These are phyloP conservation scores for Eleginops maclovinus DNA, from an alignment of 2,113 vertebrate species.

Conservation along the genomic window DNA sequence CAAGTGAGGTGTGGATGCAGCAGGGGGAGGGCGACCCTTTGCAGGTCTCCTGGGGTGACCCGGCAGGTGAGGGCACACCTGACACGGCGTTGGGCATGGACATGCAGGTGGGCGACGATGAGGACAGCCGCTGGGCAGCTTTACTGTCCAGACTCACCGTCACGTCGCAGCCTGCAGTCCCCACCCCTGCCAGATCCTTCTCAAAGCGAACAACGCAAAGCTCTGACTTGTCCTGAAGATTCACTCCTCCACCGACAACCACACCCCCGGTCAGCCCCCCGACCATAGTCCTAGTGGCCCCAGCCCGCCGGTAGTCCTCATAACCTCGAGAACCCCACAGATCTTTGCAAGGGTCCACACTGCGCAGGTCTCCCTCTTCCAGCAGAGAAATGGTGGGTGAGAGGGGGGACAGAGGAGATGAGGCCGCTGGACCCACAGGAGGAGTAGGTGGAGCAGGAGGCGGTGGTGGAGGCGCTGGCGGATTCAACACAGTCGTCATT, in stretches of 20 bases:
- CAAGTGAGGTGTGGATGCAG: slow-evolving; percentile 86
- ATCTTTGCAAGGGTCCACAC: slow-evolving; percentile 87
- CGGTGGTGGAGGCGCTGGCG: slow-evolving; percentile 81
- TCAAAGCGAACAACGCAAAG: slow-evolving; percentile 89
- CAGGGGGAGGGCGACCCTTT: slow-evolving; percentile 84
- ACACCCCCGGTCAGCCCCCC: slow-evolving; percentile 85
- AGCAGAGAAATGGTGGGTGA: slow-evolving; percentile 85
- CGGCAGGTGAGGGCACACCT: slow-evolving; percentile 76
- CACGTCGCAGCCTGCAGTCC: slow-evolving; percentile 81
- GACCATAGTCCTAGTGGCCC: slow-evolving; percentile 83
- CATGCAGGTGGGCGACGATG: slow-evolving; percentile 81
- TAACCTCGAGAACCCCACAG: slow-evolving; percentile 90
- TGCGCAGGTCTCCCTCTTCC: slow-evolving; percentile 87
- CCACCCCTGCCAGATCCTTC: slow-evolving; percentile 84
- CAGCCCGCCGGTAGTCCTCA: slow-evolving; percentile 90
- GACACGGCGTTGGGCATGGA: slow-evolving; percentile 79
- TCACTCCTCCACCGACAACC: slow-evolving; percentile 77
- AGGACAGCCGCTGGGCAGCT: slow-evolving; percentile 78
- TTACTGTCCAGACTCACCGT: slow-evolving; percentile 84
- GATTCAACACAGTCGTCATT: slow-evolving; percentile 80
- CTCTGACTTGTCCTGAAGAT: slow-evolving; percentile 82
- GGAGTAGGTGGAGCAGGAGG: slow-evolving; percentile 82
- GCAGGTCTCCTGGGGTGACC: slow-evolving; percentile 83
- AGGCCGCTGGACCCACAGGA: slow-evolving; percentile 73
- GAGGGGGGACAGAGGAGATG: slow-evolving; percentile 81